phyloP scores from a whole-genome alignment of 2,888 invertebrate genomes.

The Standfussiana lucernea region DNA sequence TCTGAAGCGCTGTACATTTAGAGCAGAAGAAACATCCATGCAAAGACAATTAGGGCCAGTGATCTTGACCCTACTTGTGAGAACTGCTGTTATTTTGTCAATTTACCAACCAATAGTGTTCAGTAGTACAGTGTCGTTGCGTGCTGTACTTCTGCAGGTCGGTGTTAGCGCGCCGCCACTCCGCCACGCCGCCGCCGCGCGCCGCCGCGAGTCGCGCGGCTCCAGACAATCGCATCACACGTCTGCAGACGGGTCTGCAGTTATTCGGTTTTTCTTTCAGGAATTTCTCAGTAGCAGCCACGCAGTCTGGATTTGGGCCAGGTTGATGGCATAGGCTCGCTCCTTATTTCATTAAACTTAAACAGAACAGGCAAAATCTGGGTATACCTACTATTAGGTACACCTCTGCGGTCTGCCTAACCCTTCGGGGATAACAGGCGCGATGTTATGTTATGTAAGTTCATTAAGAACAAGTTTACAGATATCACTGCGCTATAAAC shows the following conservation, averaged over 20 bases:
- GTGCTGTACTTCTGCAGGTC: slow-evolving; percentile 16
- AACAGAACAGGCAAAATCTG: too few species aligned
- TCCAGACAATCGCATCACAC: slow-evolving; percentile 46
- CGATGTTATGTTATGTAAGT: too few species aligned
- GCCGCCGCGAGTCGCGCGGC: background rate
- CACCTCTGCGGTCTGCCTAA: too few species aligned
- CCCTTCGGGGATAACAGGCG: too few species aligned
- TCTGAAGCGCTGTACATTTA: background rate
- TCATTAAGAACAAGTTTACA: background rate
- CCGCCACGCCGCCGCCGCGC: background rate
- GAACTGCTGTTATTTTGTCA: background rate
- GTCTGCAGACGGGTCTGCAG: slow-evolving; percentile 7
- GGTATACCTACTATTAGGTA: too few species aligned
- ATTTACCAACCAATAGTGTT: background rate
- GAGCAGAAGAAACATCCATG: background rate
- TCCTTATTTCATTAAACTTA: too few species aligned
- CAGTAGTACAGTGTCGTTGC: too few species aligned
- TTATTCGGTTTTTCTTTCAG: too few species aligned
- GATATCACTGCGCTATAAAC: background rate
- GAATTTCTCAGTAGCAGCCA: too few species aligned
- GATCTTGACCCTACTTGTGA: background rate
- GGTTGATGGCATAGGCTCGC: too few species aligned
- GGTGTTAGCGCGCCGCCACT: background rate
- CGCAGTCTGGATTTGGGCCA: too few species aligned
- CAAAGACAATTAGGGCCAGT: background rate